phyloP scores from a whole-genome alignment of 2,113 vertebrate species.

The Rhinopomastus cyanomelas region DNA sequence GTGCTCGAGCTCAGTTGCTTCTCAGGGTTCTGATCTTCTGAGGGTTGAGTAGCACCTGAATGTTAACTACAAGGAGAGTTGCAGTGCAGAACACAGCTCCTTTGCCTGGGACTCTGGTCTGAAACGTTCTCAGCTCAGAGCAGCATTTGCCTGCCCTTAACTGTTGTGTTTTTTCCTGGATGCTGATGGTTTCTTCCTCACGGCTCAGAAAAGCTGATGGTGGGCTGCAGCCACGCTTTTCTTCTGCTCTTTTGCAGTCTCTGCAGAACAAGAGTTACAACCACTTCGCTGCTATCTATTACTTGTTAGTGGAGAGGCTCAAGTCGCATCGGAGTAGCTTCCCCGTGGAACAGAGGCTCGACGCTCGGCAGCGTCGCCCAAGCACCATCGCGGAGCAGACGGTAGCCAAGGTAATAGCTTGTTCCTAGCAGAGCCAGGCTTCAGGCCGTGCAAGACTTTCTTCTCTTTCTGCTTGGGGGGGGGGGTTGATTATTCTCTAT shows the following conservation, averaged over 20 bases:
- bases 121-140: background rate
- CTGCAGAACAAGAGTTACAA: conserved; percentile 98
- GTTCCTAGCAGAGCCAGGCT: background rate
- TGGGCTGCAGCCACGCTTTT: background rate
- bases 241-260: conserved; percentile 79
- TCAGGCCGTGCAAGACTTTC: background rate
- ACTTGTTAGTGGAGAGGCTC: conserved; percentile 94
- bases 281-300: conserved; percentile 99
- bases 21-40: background rate
- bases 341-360: conserved; percentile 92
- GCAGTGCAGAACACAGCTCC: background rate
- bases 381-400: conserved; percentile 95
- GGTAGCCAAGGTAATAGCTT: conserved; percentile 86
- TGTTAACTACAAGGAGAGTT: background rate
- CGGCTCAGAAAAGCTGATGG: background rate
- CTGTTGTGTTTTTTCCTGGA: background rate
- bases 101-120: background rate
- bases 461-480: too few relatives aligned
- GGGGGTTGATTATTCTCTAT: too few relatives aligned
- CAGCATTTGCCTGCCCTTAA: rapidly evolving
- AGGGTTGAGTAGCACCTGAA: background rate
- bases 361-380: conserved; percentile 90
- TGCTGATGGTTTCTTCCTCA: too few relatives aligned
- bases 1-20: background rate
- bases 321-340: conserved; percentile 97